phyloP scores from a whole-genome alignment of 1,140 invertebrate genomes.

The Palaemon carinicauda region DNA sequence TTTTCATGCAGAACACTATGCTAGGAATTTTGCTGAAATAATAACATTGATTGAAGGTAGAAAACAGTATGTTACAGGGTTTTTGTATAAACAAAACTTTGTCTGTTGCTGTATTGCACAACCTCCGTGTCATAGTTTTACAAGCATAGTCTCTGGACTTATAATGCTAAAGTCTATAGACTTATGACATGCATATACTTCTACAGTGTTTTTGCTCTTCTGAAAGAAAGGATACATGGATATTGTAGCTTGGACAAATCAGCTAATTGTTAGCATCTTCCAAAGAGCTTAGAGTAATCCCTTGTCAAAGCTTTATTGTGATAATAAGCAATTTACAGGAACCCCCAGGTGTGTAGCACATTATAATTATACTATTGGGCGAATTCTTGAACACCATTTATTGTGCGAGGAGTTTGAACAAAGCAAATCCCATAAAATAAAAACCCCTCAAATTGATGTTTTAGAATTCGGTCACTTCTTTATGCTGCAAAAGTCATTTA shows the following conservation, averaged over 20 bases:
- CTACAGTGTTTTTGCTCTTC: background rate
- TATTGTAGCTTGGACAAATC: background rate
- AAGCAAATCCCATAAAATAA: background rate
- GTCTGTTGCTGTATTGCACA: no score
- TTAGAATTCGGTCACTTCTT: conserved; percentile 13
- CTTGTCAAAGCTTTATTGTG: conserved; percentile 46
- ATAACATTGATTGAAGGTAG: no score
- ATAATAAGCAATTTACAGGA: conserved; percentile 38
- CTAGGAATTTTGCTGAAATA: background rate
- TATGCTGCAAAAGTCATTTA: conserved; percentile 45
- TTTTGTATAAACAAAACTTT: no score
- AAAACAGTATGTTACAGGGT: no score
- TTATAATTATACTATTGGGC: background rate
- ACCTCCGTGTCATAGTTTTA: no score
- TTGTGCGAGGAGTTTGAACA: background rate
- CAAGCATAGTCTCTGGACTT: no score
- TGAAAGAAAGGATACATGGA: background rate
- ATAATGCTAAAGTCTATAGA: no score
- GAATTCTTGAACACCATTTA: conserved; percentile 16
- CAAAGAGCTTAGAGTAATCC: conserved; percentile 50
- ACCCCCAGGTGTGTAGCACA: conserved; percentile 9
- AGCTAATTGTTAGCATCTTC: conserved; percentile 30
- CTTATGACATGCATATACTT: no score
- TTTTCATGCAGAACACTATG: conserved; percentile 14
- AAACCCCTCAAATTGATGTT: background rate